Evolutionary conservation across 2,888 invertebrate genomes (phyloP).

Genomic region (Loripinus fragilis): DNA sequence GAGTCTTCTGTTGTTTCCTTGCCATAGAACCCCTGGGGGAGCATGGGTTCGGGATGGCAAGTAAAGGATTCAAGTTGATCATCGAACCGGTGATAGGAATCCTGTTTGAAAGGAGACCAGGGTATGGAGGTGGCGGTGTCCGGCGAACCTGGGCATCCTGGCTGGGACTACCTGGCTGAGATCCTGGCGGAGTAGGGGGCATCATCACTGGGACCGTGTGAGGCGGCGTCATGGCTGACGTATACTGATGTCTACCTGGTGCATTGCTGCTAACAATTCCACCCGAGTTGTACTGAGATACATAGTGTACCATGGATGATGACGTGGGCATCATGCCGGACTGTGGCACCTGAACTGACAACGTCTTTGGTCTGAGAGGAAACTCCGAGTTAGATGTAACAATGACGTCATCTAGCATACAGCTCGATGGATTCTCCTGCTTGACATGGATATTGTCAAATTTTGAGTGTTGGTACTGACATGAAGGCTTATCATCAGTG

Average conservation of each 20-base stretch:
- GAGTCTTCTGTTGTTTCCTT: constrained; percentile 76
- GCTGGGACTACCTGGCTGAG: constrained; percentile 78
- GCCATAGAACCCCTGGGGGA: constrained; percentile 56
- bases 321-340: constrained; percentile 48
- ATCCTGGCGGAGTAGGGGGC: constrained; percentile 78
- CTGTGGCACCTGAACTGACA: constrained; percentile 67
- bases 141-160: constrained; percentile 64
- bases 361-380: constrained; percentile 54
- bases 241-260: constrained; percentile 41
- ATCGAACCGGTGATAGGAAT: constrained; percentile 43
- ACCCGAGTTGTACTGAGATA: constrained; percentile 58
- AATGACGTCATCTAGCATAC: constrained; percentile 52
- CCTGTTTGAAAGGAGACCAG: constrained; percentile 61
- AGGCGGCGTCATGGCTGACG: constrained; percentile 58
- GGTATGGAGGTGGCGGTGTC: constrained; percentile 79
- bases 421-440: constrained; percentile 61
- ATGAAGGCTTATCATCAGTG: constrained; percentile 71
- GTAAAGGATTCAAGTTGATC: constrained; percentile 47
- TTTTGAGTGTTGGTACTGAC: constrained; percentile 68
- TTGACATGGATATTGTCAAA: constrained; percentile 64
- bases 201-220: constrained; percentile 70
- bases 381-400: constrained; percentile 37
- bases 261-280: constrained; percentile 57
- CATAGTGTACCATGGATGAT: constrained; percentile 59
- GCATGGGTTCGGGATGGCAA: constrained; percentile 39